Base-by-base conservation (phyloP, 2,113 vertebrate species). In the Cheilinus undulatus region DNA sequence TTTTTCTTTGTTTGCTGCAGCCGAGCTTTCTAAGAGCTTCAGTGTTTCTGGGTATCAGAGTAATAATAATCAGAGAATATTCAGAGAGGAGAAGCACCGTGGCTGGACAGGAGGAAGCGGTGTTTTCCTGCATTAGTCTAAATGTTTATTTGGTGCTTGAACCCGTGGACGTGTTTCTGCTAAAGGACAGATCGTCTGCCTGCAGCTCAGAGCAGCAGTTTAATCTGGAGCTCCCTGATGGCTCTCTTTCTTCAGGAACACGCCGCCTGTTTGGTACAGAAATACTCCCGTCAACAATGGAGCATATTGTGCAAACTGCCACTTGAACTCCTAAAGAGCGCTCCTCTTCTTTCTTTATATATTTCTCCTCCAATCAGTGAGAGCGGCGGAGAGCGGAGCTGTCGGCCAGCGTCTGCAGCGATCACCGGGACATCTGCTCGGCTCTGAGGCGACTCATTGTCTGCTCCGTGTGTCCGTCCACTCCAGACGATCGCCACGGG, bases 401-500 rank as follows among this genome's bases (percentile, higher is more conserved):
- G 63, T 67, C 58, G 64, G 59, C 73, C 84, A 67, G 73, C 58
- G 38, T 80, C 78, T 85, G 78, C 70, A 73, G 81, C 80, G 36
- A 77, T 76, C 69, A 66, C 38, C 76, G 23, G 53, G 73, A 90
- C 88, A 91, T 90, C 90, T 86, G 88, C 73, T 45, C 56, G 6
- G 79, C 76, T 85, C 65, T 88, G 62, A 82, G 78, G 67, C 26
- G 8, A 71, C 69, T 59, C 84, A 76, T 89, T 88, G 88, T 88
- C 69, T 38, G 48, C 64, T 78, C 61, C 27, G 67, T 71, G 63
- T 30, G 56, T 46, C 78, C 77, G 73, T 81, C 81, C 79, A 23
- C 59, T 73, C 60, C 76, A 78, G 86, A 77, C 81, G 34, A 73
- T 69, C 48, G 91, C 93, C 91, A 59, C 63, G n/a, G 92, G 92